Evolutionary conservation across 1,140 invertebrate species (phyloP), one percentile per base, ranked within the genome.

Genomic region (Bombus fervidus): DNA sequence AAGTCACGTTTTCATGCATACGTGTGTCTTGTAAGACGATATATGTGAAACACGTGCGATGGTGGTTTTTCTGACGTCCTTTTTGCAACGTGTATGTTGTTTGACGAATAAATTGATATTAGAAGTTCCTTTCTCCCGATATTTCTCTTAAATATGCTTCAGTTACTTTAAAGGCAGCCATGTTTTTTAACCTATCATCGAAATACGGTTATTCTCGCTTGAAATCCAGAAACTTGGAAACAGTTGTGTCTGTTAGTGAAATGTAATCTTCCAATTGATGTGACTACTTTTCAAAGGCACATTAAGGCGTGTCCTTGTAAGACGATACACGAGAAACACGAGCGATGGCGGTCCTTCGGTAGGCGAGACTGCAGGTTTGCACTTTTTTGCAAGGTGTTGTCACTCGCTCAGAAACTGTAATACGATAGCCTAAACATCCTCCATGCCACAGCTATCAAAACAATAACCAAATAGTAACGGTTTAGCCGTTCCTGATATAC

Each of bases 171-270:
- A 62, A 62, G 5, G 13, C 10, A 12, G 10, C 57, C 3, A 12
- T n/a, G 25, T 0, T 28, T 59, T 59, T 4, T 9, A 1, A 28
- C 6, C 3, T 0, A 28, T 12, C 57, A 4, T 12, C 1, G 25
- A 59, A 59, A 59, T 59, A 1, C 10, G 9, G 8, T 59, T 12
- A 59, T 28, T 28, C 10, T 28, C 1, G 59, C 28, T n/a, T 3
- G 28, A 62, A 62, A 62, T 10, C 3, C 59, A 13, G 59, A 10
- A 28, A 4, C 59, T 62, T 4, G 12, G 0, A 28, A 62, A 59
- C 22, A 0, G n/a, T 62, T 1, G 10, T n/a, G 13, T 2, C 28
- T 4, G 10, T 12, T n/a, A 9, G 25, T 28, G 28, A 59, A 59
- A 28, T 5, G 18, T 47, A 1, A 47, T 47, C 47, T 47, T 47